Base-by-base conservation (phyloP, 2,797 vertebrate species). In the Tolypeutes matacus region DNA sequence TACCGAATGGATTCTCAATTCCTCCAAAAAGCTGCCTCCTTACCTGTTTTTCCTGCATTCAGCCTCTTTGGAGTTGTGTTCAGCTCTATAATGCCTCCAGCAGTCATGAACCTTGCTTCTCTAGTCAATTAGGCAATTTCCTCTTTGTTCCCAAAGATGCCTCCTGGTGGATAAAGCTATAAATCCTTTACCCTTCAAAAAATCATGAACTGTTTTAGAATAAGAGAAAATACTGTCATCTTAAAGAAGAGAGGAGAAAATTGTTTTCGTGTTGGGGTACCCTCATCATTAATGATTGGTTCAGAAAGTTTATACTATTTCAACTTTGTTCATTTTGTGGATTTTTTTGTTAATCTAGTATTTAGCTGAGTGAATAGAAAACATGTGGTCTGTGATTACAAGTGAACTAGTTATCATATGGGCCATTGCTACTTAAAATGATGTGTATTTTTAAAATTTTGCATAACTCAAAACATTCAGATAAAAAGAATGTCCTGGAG, bases 281-380 rank as follows among this genome's bases (percentile, higher is more conserved):
- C 8, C 31, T 91, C 3, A 7, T n/a, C 62, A 85, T 17, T 64
- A 70, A n/a, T 58, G 83, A 69, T 73, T 93, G 42, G 5, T 91
- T 92, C 23, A 89, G 60, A 89, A 53, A 27, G 8, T 89, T 95
- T 88, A 27, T 70, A 51, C 2, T 87, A 60, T 81, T 92, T 78
- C 60, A 18, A 0, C 42, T 51, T 36, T 76, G 69, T 36, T 20
- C 8, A 56, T 64, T 58, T 73, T 91, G 7, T 86, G 39, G 5
- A 39, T 64, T 76, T 90, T 90, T 27, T 56, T 25, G 4, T 25
- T 91, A 62, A 67, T 69, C 82, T 91, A 46, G 6, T 80, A 65
- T 89, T 84, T n/a, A 91, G 25, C 29, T 31, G 7, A 93, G 42
- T 56, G 42, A 82, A 49, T 53, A 77, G 14, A 5, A 18, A 85